Evolutionary conservation across 2,797 vertebrate genomes (phyloP).

Genomic region (Neosalanx taihuensis): DNA sequence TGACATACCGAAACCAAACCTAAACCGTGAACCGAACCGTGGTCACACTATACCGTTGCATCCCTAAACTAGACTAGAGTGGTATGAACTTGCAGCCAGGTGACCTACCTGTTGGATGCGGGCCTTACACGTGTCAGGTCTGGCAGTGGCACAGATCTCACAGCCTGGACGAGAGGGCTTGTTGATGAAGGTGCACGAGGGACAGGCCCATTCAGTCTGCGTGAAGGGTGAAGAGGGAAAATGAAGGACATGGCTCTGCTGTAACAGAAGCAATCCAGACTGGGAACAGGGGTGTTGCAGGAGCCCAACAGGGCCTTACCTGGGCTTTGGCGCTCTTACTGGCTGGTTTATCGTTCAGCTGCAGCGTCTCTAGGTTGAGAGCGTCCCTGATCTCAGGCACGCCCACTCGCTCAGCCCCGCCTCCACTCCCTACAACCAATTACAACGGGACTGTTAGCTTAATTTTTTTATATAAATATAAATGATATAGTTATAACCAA

Average conservation of each 20-base stretch:
- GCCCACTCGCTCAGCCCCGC: constrained; percentile 55
- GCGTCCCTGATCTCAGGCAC: constrained; percentile 61
- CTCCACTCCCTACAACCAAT: constrained; percentile 43
- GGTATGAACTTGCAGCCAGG: background rate
- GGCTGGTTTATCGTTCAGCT: constrained; percentile 49
- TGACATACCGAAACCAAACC: too few relatives aligned
- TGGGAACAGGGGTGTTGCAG: background rate
- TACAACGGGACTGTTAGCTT: background rate
- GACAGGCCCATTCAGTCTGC: constrained; percentile 86
- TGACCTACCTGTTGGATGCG: constrained; percentile 74
- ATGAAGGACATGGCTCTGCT: background rate
- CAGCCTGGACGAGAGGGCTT: constrained; percentile 86
- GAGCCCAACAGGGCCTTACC: constrained; percentile 46
- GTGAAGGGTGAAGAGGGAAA: background rate
- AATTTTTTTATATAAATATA: background rate
- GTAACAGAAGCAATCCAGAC: too few relatives aligned
- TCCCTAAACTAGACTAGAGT: too few relatives aligned
- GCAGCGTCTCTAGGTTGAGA: constrained; percentile 67
- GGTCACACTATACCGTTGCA: too few relatives aligned
- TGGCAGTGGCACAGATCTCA: constrained; percentile 84
- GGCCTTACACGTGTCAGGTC: constrained; percentile 64
- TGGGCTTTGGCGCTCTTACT: constrained; percentile 69
- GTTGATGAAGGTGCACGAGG: constrained; percentile 92
- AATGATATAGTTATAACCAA: background rate
- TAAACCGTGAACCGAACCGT: too few relatives aligned